phyloP scores from a whole-genome alignment of 2,888 invertebrate species.

The Ormyrus nitidulus region DNA sequence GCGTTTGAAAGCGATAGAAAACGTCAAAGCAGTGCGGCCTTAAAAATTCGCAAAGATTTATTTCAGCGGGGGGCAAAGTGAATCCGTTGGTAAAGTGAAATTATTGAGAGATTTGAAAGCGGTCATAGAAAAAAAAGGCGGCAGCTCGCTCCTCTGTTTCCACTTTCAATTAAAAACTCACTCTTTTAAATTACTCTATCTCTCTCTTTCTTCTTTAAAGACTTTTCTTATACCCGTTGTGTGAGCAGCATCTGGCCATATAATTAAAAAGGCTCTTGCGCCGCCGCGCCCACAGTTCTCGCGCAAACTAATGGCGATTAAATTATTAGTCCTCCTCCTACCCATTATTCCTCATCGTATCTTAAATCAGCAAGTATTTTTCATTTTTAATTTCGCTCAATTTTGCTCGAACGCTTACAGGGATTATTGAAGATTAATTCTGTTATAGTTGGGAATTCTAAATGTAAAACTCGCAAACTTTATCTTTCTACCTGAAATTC shows the following conservation, averaged over 20 bases:
- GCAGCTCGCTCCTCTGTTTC: constrained; percentile 37
- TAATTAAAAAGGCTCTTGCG: constrained; percentile 60
- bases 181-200: constrained; percentile 45
- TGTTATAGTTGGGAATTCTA: too few species aligned
- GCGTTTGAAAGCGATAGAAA: too few species aligned
- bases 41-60: background rate
- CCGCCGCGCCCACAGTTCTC: constrained; percentile 8
- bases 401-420: too few species aligned
- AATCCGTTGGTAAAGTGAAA: background rate
- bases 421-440: too few species aligned
- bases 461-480: too few species aligned
- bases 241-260: constrained; percentile 60
- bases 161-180: constrained; percentile 61
- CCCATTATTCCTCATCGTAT: background rate
- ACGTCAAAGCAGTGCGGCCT: too few species aligned
- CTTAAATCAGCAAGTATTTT: constrained; percentile 18
- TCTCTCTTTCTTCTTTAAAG: constrained; percentile 53
- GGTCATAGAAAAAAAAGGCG: background rate
- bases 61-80: too few species aligned
- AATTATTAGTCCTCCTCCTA: constrained; percentile 35
- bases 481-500: too few species aligned
- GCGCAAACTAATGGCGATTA: constrained; percentile 42
- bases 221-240: constrained; percentile 57
- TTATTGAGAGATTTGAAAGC: constrained; percentile 27
- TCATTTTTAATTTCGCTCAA: background rate